Evolutionary conservation across 2,888 invertebrate genomes (phyloP).

Genomic region (Axea sp.): DNA sequence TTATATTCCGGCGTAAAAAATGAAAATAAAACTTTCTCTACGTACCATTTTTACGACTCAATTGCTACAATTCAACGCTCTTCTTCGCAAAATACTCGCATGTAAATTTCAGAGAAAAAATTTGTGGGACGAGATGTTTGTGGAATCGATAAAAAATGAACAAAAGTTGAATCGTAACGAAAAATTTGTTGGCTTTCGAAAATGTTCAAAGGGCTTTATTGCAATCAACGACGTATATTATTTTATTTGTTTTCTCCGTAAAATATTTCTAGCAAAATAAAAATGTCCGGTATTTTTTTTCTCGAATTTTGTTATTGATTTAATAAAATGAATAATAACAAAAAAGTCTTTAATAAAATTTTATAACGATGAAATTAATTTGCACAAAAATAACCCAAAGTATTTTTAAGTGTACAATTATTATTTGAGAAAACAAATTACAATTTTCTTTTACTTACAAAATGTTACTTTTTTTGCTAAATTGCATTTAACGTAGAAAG

Average conservation of each 20-base stretch:
- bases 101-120: slow-evolving; percentile 17
- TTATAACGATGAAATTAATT: too few species aligned
- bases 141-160: slow-evolving; percentile 19
- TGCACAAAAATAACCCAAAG: too few species aligned
- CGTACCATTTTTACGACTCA: slow-evolving; percentile 37
- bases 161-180: background rate
- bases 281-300: too few species aligned
- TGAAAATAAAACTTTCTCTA: slow-evolving; percentile 25
- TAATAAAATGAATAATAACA: too few species aligned
- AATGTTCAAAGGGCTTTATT: slow-evolving; percentile 5
- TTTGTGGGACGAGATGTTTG: slow-evolving; percentile 3
- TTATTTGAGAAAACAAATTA: too few species aligned
- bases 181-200: slow-evolving; percentile 11
- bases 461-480: too few species aligned
- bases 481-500: too few species aligned
- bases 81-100: slow-evolving; percentile 11
- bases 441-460: too few species aligned
- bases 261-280: background rate
- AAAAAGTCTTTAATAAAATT: too few species aligned
- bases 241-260: background rate
- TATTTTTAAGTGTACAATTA: too few species aligned
- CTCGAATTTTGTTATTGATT: too few species aligned
- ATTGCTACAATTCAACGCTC: slow-evolving; percentile 32
- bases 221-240: slow-evolving; percentile 8
- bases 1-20: slow-evolving; percentile 15